phyloP scores from a whole-genome alignment of 2,797 vertebrate species.

The Tamandua tetradactyla region DNA sequence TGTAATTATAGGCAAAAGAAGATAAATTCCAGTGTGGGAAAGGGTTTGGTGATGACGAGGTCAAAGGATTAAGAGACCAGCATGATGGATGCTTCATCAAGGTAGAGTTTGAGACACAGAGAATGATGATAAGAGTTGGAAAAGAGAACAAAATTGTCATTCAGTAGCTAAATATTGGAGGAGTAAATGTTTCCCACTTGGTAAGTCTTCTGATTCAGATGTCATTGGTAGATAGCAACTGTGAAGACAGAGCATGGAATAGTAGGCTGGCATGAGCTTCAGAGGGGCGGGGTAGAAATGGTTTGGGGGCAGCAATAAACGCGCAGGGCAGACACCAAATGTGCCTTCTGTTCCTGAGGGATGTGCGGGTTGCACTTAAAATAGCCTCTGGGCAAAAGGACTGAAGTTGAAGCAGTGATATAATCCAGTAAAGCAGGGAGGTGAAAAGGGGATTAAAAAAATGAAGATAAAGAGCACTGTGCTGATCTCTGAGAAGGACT shows the following conservation, averaged over 20 bases:
- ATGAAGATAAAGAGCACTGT: not conserved
- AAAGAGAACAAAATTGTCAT: not conserved
- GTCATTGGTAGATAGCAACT: not conserved
- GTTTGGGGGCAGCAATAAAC: not conserved
- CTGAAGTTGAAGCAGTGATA: not conserved
- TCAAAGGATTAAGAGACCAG: not conserved
- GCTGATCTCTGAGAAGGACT: not conserved
- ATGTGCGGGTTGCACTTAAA: not conserved
- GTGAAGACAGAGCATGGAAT: not conserved
- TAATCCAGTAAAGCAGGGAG: not conserved
- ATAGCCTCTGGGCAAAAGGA: not conserved
- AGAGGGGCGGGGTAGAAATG: not conserved
- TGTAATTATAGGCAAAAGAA: not conserved
- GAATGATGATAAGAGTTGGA: not conserved
- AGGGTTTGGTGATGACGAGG: not conserved
- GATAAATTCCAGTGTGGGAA: not conserved
- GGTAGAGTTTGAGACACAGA: not conserved
- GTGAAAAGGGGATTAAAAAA: not conserved
- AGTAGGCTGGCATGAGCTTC: not conserved
- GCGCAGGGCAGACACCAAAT: not conserved
- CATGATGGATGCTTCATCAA: not conserved
- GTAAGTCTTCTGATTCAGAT: not conserved
- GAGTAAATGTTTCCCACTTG: not conserved
- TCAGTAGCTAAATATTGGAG: not conserved
- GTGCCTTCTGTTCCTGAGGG: not conserved